Conservation (phyloP, 2,888 invertebrate species). For the Chloromyia formosa region DNA sequence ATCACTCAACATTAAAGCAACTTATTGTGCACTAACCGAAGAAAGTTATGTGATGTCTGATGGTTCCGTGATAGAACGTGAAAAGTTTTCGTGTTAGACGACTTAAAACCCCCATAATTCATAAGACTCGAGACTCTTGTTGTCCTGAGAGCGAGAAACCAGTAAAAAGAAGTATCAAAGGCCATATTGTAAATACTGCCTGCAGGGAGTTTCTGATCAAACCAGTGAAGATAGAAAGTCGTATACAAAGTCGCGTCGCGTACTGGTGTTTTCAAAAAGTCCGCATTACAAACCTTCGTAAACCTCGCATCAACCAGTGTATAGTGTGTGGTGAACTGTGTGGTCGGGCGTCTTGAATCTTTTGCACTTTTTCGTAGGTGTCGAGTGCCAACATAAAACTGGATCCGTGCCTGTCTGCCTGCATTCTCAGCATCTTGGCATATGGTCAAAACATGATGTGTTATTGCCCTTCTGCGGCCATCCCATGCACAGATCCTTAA, state of each 20-base stretch:
- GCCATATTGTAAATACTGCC: background rate
- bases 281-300: slow-evolving; percentile 12
- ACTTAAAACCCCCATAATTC: background rate
- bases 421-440: background rate
- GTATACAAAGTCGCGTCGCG: background rate
- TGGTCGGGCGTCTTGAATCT: slow-evolving; percentile 34
- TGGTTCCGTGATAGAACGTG: background rate
- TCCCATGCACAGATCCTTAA: background rate
- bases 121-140: background rate
- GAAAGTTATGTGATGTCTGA: background rate
- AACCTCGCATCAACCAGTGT: background rate
- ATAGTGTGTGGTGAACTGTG: background rate
- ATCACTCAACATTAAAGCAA: background rate
- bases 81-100: background rate
- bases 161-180: background rate
- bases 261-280: slow-evolving; percentile 16
- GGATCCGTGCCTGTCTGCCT: background rate
- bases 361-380: slow-evolving; percentile 39
- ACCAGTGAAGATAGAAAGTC: slow-evolving; percentile 15
- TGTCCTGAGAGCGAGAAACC: background rate
- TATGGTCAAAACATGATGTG: slow-evolving; percentile 27
- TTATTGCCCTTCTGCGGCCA: slow-evolving; percentile 4
- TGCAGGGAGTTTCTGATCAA: background rate
- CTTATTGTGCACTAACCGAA: too few relatives aligned
- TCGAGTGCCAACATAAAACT: slow-evolving; percentile 30